Percentiles rank a stretch among this genome's conserved stretches.
Evolutionary conservation across 2,797 vertebrate species (phyloP).

Genomic region (Scomberomorus guttatus): DNA sequence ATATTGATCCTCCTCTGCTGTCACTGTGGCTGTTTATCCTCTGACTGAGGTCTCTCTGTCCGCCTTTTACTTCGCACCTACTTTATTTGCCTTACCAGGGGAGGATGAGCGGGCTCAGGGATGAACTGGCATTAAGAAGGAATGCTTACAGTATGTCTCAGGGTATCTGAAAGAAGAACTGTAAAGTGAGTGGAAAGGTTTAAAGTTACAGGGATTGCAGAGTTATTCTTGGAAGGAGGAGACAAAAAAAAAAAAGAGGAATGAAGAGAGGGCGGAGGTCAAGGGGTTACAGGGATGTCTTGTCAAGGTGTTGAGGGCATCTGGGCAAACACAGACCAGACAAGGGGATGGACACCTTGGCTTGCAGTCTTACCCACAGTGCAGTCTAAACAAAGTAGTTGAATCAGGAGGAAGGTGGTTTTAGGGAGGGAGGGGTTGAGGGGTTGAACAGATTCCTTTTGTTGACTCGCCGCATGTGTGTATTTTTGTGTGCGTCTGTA

Average conservation of each 20-base stretch:
- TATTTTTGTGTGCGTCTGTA: slow-evolving; percentile 66
- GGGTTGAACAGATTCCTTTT: slow-evolving; percentile 52
- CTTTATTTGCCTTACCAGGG: slow-evolving; percentile 64
- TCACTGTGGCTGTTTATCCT: slow-evolving; percentile 70
- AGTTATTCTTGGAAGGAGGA: slow-evolving; percentile 36
- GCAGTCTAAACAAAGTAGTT: slow-evolving; percentile 72
- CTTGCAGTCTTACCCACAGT: slow-evolving; percentile 53
- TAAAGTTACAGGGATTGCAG: slow-evolving; percentile 13
- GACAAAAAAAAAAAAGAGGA: background rate
- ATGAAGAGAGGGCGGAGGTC: background rate
- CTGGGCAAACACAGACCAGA: slow-evolving; percentile 70
- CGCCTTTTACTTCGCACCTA: slow-evolving; percentile 15
- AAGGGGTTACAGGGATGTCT: slow-evolving; percentile 22
- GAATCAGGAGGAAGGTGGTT: slow-evolving; percentile 46
- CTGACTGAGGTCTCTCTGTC: slow-evolving; percentile 45
- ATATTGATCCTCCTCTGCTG: slow-evolving; percentile 77
- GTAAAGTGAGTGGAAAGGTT: slow-evolving; percentile 25
- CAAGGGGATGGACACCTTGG: slow-evolving; percentile 53
- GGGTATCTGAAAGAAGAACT: slow-evolving; percentile 13
- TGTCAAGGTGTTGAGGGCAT: slow-evolving; percentile 62
- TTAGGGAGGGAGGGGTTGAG: background rate
- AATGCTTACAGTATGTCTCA: background rate
- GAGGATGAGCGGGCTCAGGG: slow-evolving; percentile 13
- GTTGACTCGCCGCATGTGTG: slow-evolving; percentile 63
- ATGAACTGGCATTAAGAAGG: slow-evolving; percentile 9